Evolutionary conservation across 2,888 invertebrate genomes (phyloP).

Genomic region (Griposia aprilina): DNA sequence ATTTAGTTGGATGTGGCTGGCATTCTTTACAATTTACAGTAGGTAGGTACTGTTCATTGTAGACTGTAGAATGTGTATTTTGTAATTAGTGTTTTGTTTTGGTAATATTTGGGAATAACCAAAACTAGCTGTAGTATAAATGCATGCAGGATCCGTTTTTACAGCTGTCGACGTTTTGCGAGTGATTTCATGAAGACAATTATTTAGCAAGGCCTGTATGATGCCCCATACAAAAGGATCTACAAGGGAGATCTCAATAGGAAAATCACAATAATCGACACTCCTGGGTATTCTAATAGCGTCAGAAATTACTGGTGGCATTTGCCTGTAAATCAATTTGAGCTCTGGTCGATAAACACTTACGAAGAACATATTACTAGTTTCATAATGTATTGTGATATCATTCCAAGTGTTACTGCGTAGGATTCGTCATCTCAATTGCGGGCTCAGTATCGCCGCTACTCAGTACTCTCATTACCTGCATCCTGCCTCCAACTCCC

Average conservation of each 20-base stretch:
- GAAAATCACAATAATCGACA: neutral
- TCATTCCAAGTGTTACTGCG: conserved; percentile 46
- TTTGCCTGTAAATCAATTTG: conserved; percentile 21
- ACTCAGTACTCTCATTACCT: conserved; percentile 76
- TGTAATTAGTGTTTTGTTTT: neutral
- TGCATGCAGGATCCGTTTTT: neutral
- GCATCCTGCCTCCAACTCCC: conserved; percentile 82
- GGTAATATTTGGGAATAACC: neutral
- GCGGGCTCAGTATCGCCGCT: conserved; percentile 62
- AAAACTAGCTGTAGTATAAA: neutral
- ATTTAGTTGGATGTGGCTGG: conserved; percentile 16
- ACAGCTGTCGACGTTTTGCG: neutral
- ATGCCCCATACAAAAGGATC: neutral
- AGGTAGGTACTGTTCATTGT: conserved; percentile 2
- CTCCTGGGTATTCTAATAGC: neutral
- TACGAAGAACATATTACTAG: conserved; percentile 33
- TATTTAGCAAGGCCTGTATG: neutral
- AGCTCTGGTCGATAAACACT: conserved; percentile 34
- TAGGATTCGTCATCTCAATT: conserved; percentile 71
- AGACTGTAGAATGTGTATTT: neutral
- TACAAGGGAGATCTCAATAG: neutral
- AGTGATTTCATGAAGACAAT: neutral
- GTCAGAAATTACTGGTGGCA: conserved; percentile 14
- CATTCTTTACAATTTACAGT: conserved; percentile 39
- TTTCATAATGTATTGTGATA: conserved; percentile 51